Percentiles rank a stretch among this genome's conserved stretches.
These are phyloP conservation scores for Spondyliosoma cantharus DNA, from an alignment of 2,797 vertebrate genomes.

Conservation along the genomic window DNA sequence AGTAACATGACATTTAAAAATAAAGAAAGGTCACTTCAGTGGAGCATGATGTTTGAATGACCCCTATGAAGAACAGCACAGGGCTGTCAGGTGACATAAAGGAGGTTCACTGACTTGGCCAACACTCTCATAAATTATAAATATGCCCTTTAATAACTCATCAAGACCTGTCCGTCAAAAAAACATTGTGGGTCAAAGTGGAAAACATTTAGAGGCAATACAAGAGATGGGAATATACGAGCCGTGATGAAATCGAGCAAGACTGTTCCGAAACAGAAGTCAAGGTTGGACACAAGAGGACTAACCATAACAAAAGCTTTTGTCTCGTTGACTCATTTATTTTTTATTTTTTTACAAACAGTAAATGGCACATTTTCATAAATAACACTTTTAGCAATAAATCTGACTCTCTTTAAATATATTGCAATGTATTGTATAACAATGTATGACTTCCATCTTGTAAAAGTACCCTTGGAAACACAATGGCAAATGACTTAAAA, in stretches of 20 bases:
- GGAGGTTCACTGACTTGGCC: constrained; percentile 15
- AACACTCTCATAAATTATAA: constrained; percentile 36
- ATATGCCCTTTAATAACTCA: constrained; percentile 31
- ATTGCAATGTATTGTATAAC: constrained; percentile 55
- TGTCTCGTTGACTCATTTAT: constrained; percentile 47
- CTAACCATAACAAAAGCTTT: constrained; percentile 6
- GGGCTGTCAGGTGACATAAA: constrained; percentile 40
- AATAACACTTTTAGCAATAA: constrained; percentile 65
- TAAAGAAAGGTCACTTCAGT: constrained; percentile 40
- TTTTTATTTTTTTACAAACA: constrained; percentile 72
- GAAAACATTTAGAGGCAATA: constrained; percentile 31
- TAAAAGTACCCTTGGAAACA: constrained; percentile 66
- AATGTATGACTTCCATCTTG: constrained; percentile 52
- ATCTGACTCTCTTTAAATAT: constrained; percentile 64
- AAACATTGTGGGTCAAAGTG: constrained; percentile 24
- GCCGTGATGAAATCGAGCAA: too few relatives aligned
- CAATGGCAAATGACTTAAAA: constrained; percentile 34
- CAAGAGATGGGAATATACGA: constrained; percentile 27
- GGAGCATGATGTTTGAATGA: constrained; percentile 21
- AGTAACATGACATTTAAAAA: constrained; percentile 25
- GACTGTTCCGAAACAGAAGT: background rate
- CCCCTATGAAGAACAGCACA: constrained; percentile 17
- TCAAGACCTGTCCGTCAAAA: constrained; percentile 18
- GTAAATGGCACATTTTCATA: constrained; percentile 75
- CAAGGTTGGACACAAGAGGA: background rate